Base-by-base conservation (phyloP, 2,113 vertebrate genomes). In the Podarcis muralis region DNA sequence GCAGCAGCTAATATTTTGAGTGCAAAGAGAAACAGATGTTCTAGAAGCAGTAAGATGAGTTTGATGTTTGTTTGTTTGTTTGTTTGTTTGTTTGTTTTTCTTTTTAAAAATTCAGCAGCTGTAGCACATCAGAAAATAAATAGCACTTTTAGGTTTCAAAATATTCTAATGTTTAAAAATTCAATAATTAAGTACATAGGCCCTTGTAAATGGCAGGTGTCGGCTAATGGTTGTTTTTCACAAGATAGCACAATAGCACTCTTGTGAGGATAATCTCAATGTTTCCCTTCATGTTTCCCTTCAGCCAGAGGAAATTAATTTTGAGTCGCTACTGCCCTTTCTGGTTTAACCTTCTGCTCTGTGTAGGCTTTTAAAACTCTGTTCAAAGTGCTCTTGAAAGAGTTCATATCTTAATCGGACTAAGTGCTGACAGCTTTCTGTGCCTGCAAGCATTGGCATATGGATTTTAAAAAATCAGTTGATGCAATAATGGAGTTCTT, bases 391-490 rank as follows among this genome's bases (percentile, higher is more conserved):
- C 95, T 95, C 95, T 95, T 94, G 93, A 92, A 95, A 95, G 96
- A 96, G 95, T 94, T 89, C 93, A 89, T 94, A 92, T 95, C 93
- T 88, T 82, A 85, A 95, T 95, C 93, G 90, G 94, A 97, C 95
- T 91, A 75, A 88, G 89, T 86, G 88, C 93, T 96, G 96, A 96
- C 92, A 81, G 95, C 96, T 98, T 97, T 97, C 97, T 95, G 93
- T 96, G 94, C 93, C 96, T 93, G 93, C 94, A 91, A 96, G 95
- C 96, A 93, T 96, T 92, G 91, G 96, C 95, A 87, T 90, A 48
- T 0, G 1, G 85, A 95, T 94, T 89, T 87, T 57, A 94, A 90
- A 91, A 87, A 59, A 86, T 76, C 90, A 32, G 85, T 92, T 68
- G 0, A 1, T 91, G 92, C 95, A 94, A 90, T 95, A 94, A 95